Percentiles rank a stretch among this genome's conserved stretches.
These are phyloP conservation scores for Anarrhichthys ocellatus DNA, from an alignment of 2,113 vertebrate species.

Conservation along the genomic window DNA sequence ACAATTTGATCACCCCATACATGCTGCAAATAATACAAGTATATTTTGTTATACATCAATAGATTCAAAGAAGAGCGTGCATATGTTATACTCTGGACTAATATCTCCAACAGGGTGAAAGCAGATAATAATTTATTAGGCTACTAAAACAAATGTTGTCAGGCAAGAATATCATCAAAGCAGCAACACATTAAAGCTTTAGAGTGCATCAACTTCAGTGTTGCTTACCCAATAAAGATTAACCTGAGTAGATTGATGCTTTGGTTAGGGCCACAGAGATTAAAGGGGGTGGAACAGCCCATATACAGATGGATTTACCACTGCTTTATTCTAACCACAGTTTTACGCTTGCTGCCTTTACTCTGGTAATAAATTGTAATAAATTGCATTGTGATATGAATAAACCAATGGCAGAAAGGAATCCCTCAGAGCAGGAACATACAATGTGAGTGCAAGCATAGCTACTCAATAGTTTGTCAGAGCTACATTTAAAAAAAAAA, in stretches of 20 bases:
- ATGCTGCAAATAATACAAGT: neutral
- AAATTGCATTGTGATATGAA: slow-evolving; percentile 10
- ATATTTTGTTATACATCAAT: neutral
- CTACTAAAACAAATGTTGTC: slow-evolving; percentile 12
- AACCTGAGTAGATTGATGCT: slow-evolving; percentile 36
- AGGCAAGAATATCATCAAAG: slow-evolving; percentile 27
- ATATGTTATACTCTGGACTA: neutral
- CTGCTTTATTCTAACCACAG: slow-evolving; percentile 25
- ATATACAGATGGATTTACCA: slow-evolving; percentile 24
- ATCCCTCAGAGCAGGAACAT: neutral
- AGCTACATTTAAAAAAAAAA: neutral
- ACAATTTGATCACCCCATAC: neutral
- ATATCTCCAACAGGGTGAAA: neutral
- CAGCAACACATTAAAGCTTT: slow-evolving; percentile 25
- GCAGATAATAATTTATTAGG: slow-evolving; percentile 12
- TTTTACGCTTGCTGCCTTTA: neutral
- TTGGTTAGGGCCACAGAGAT: slow-evolving; percentile 19
- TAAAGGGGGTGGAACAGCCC: slow-evolving; percentile 32
- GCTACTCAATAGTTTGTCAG: neutral
- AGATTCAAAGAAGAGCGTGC: too few species aligned
- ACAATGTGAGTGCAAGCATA: neutral
- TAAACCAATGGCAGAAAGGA: neutral
- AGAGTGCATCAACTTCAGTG: slow-evolving; percentile 14
- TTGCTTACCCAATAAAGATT: slow-evolving; percentile 58
- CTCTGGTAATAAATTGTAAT: neutral